Evolutionary conservation across 2,888 invertebrate genomes (phyloP).

Genomic region (Pammene aurita): DNA sequence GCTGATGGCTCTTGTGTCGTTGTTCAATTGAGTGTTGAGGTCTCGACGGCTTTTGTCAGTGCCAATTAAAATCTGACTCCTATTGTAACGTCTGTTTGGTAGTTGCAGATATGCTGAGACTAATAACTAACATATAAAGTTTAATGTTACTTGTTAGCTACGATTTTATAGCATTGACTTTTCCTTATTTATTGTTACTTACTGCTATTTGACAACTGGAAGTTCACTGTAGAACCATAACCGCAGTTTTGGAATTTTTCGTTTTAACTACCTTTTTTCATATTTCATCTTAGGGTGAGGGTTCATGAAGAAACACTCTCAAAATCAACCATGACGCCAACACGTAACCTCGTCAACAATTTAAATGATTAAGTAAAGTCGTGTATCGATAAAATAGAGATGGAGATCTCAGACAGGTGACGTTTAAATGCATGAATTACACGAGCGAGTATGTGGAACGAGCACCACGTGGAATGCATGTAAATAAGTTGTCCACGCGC

Average conservation of each 20-base stretch:
- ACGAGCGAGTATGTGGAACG: constrained; percentile 36
- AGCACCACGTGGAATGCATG: constrained; percentile 41
- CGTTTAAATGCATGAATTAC: constrained; percentile 40
- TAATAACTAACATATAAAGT: background rate
- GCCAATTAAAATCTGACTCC: constrained; percentile 75
- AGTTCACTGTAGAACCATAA: too few species aligned
- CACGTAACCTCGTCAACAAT: constrained; percentile 8
- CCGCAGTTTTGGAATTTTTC: too few species aligned
- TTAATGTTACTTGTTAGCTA: too few species aligned
- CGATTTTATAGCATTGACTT: too few species aligned
- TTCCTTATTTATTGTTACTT: too few species aligned
- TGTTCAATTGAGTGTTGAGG: background rate
- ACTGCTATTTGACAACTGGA: too few species aligned
- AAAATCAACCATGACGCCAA: too few species aligned
- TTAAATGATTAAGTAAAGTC: constrained; percentile 15
- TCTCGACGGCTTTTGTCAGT: constrained; percentile 51
- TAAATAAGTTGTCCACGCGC: constrained; percentile 40
- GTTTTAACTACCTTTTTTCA: too few species aligned
- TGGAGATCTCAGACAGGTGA: constrained; percentile 36
- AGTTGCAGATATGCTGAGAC: background rate
- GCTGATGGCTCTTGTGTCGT: background rate
- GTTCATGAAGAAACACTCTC: too few species aligned
- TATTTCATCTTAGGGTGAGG: too few species aligned
- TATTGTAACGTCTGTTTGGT: constrained; percentile 53
- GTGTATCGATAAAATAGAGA: constrained; percentile 35